Evolutionary conservation across 1,140 invertebrate genomes (phyloP).

Genomic region (Halyomorpha halys): DNA sequence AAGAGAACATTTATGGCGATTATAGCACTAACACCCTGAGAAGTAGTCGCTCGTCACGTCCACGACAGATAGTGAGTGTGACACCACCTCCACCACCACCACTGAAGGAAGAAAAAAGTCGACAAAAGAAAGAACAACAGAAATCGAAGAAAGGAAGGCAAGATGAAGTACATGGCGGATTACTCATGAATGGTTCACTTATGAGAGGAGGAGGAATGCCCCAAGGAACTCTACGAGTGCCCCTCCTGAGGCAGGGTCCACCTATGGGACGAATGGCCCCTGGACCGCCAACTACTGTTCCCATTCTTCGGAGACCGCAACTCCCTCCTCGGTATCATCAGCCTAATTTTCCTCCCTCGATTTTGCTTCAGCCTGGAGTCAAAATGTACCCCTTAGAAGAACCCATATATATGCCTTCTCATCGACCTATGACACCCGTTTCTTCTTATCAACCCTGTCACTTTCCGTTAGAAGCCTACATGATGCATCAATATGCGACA

Average conservation of each 20-base stretch:
- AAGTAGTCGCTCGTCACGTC: conserved; percentile 56
- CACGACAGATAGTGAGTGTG: conserved; percentile 64
- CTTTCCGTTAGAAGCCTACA: conserved; percentile 49
- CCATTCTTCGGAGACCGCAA: conserved; percentile 29
- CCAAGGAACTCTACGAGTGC: neutral
- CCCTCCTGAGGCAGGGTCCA: neutral
- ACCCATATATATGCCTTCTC: conserved; percentile 50
- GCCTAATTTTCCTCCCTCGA: conserved; percentile 35
- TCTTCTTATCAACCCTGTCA: conserved; percentile 50
- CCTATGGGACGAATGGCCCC: conserved; percentile 31
- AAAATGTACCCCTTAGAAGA: conserved; percentile 41
- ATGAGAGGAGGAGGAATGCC: conserved; percentile 32
- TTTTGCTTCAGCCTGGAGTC: conserved; percentile 36
- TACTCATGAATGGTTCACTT: conserved; percentile 38
- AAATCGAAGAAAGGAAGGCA: conserved; percentile 34
- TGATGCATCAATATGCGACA: conserved; percentile 48
- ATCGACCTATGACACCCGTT: conserved; percentile 44
- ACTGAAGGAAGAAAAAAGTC: conserved; percentile 45
- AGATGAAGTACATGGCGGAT: conserved; percentile 42
- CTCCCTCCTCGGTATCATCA: conserved; percentile 34
- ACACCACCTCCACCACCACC: conserved; percentile 67
- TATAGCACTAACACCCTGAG: conserved; percentile 56
- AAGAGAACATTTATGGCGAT: conserved; percentile 56
- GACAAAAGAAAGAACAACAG: conserved; percentile 28
- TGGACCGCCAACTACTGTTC: conserved; percentile 30